Conservation (phyloP, 1,140 invertebrate species). For the Eurosta solidaginis region DNA sequence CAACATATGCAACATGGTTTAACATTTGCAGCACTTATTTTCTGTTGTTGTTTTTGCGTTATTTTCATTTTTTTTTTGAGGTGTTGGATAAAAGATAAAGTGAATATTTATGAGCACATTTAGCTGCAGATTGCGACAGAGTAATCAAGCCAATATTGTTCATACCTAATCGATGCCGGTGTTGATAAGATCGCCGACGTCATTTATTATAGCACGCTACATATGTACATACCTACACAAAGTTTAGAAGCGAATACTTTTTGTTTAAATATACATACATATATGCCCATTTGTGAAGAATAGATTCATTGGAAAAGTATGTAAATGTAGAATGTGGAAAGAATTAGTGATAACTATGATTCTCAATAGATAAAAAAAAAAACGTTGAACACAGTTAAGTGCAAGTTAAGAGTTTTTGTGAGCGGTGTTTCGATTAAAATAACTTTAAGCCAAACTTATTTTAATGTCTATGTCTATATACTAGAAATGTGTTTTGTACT, state of each 20-base stretch:
- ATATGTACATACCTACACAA: background rate
- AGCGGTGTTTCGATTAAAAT: too few species aligned
- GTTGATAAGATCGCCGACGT: constrained; percentile 31
- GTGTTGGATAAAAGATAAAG: constrained; percentile 35
- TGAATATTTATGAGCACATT: constrained; percentile 36
- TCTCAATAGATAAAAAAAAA: too few species aligned
- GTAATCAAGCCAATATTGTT: constrained; percentile 34
- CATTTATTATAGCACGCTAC: constrained; percentile 33
- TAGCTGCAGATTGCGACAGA: constrained; percentile 30
- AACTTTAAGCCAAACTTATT: too few species aligned
- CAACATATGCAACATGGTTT: constrained; percentile 1
- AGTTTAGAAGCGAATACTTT: background rate
- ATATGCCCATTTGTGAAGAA: too few species aligned
- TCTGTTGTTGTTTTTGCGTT: background rate
- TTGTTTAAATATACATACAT: background rate
- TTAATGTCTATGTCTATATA: too few species aligned
- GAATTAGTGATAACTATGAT: too few species aligned
- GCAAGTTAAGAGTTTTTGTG: too few species aligned
- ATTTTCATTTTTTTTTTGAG: too few species aligned
- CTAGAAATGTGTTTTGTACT: too few species aligned
- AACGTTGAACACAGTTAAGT: too few species aligned
- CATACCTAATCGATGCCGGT: constrained; percentile 33
- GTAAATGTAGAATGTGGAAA: too few species aligned
- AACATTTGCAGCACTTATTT: background rate
- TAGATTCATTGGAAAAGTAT: too few species aligned